Evolutionary conservation across 1,140 invertebrate species (phyloP).

Genomic region (Drosophila leontia): DNA sequence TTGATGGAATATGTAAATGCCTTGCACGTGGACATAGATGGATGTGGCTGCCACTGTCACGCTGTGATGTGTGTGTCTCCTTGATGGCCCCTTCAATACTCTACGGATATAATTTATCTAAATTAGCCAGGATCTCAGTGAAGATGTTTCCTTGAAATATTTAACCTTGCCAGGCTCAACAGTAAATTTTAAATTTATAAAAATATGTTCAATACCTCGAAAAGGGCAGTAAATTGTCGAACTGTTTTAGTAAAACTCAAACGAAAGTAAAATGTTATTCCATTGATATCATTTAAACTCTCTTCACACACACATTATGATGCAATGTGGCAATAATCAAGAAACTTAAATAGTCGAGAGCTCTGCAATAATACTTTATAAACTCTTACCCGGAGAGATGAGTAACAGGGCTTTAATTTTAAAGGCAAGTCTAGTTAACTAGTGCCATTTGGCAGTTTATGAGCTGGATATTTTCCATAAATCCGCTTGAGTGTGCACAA

Average conservation of each 20-base stretch:
- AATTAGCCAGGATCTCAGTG: neutral
- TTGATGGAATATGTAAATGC: conserved; percentile 70
- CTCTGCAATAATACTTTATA: neutral
- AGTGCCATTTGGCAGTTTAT: conserved; percentile 22
- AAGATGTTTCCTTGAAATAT: neutral
- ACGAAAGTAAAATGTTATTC: conserved; percentile 66
- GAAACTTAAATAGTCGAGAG: neutral
- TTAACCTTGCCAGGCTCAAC: no score
- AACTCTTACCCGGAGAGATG: neutral
- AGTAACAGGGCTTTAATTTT: conserved; percentile 6
- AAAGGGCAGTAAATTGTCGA: conserved; percentile 43
- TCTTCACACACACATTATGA: conserved; percentile 10
- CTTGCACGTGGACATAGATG: conserved; percentile 53
- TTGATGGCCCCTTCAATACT: conserved; percentile 1
- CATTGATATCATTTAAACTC: conserved; percentile 30
- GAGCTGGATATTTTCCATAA: conserved; percentile 18
- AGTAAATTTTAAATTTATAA: neutral
- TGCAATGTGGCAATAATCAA: conserved; percentile 6
- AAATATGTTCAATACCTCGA: neutral
- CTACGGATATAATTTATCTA: conserved; percentile 7
- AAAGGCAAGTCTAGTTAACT: conserved; percentile 7
- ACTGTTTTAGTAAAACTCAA: neutral
- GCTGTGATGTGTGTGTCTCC: conserved; percentile 21
- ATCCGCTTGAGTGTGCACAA: conserved; percentile 28
- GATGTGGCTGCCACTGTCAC: conserved; percentile 38